phyloP scores from a whole-genome alignment of 2,888 invertebrate species.

The Caenorhabditis macrosperma region DNA sequence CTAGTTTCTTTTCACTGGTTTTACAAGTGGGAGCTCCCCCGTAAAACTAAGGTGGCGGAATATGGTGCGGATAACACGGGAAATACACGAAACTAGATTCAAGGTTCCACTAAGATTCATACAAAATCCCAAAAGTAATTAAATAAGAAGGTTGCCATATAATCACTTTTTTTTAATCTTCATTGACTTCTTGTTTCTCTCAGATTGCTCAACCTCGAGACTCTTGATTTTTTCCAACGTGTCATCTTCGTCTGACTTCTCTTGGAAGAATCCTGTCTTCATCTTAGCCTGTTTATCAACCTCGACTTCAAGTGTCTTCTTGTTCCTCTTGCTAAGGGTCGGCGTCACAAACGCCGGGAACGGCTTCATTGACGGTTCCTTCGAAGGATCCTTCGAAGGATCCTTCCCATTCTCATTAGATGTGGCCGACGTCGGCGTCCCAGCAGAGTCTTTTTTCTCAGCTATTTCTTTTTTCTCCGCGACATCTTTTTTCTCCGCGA shows the following conservation, averaged over 20 bases:
- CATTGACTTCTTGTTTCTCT: constrained; percentile 46
- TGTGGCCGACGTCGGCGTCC: neutral
- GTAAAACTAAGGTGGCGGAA: too few relatives aligned
- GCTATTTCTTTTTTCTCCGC: too few relatives aligned
- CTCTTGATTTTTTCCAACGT: constrained; percentile 61
- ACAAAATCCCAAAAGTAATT: neutral
- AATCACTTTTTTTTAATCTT: constrained; percentile 38
- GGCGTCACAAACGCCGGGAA: constrained; percentile 56
- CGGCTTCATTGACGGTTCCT: constrained; percentile 30
- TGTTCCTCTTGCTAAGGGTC: constrained; percentile 52
- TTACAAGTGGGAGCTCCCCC: neutral
- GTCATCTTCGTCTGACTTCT: constrained; percentile 65
- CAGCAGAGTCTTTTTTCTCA: neutral
- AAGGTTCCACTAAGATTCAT: too few relatives aligned
- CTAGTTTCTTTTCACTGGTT: neutral
- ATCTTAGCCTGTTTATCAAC: constrained; percentile 60
- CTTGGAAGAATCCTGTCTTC: constrained; percentile 64
- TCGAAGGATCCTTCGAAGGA: too few relatives aligned
- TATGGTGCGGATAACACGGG: neutral
- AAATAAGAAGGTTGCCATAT: neutral
- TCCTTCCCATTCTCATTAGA: too few relatives aligned
- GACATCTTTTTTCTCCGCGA: too few relatives aligned
- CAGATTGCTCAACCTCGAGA: constrained; percentile 56
- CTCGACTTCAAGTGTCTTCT: constrained; percentile 49
- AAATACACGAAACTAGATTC: too few relatives aligned